Percentiles rank a stretch among this genome's conserved stretches.
Evolutionary conservation across 1,140 invertebrate genomes (phyloP).

Genomic region (Drosophila punjabiensis): DNA sequence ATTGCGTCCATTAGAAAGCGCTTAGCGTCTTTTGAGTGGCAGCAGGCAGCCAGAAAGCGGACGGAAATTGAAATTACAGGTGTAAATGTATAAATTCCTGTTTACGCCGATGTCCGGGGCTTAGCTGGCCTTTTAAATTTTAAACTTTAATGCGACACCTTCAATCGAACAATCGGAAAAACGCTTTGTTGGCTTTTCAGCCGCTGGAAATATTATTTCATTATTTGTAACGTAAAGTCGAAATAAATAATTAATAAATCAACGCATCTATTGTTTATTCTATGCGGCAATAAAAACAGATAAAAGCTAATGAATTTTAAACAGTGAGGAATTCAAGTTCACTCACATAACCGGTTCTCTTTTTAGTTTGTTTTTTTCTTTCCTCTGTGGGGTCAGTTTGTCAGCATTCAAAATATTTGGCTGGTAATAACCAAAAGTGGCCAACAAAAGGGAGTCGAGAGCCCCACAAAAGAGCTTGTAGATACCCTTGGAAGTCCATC

Average conservation of each 20-base stretch:
- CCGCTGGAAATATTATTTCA: constrained; percentile 35
- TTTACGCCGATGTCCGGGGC: constrained; percentile 21
- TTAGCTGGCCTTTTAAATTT: constrained; percentile 24
- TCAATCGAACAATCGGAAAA: constrained; percentile 38
- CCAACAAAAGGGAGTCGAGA: constrained; percentile 30
- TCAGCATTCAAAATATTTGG: constrained; percentile 58
- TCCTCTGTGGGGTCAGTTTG: constrained; percentile 32
- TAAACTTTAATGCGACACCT: constrained; percentile 37
- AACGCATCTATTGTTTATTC: constrained; percentile 68
- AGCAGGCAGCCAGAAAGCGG: not conserved
- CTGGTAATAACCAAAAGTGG: constrained; percentile 49
- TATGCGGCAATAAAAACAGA: constrained; percentile 69
- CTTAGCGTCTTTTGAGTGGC: constrained; percentile 60
- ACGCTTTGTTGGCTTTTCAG: constrained; percentile 28
- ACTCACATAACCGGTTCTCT: constrained; percentile 67
- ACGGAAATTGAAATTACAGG: constrained; percentile 46
- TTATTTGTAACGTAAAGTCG: constrained; percentile 57
- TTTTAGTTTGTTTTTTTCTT: constrained; percentile 21
- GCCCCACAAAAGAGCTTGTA: constrained; percentile 7
- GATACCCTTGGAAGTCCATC: constrained; percentile 48
- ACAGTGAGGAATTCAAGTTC: constrained; percentile 76
- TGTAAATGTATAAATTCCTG: constrained; percentile 38
- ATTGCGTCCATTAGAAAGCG: constrained; percentile 77
- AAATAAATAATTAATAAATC: constrained; percentile 78
- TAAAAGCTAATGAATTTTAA: constrained; percentile 82